Base-by-base conservation (phyloP, 2,888 invertebrate genomes). In the Hemithea aestivaria region DNA sequence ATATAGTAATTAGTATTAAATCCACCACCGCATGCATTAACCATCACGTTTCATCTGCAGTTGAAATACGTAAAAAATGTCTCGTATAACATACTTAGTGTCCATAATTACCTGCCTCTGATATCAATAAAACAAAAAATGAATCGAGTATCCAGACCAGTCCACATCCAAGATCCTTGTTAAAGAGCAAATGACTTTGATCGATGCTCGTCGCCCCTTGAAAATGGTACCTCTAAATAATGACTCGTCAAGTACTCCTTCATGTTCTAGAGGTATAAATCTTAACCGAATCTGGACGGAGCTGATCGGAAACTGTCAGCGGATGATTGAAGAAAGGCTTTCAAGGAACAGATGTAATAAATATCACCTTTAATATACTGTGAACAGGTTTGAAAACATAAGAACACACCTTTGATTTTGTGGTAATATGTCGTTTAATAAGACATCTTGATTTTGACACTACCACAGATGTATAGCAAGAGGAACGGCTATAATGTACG, bases 171-270 rank as follows among this genome's bases (percentile, higher is more conserved):
- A 32, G 35, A 38, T 45, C 32, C 34, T 38, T 40, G 48, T 46
- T 51, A 46, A 44, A 47, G 31, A 51, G 48, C 51, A 53, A 53
- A 52, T 48, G 59, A 61, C 64, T 53, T 61, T 64, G 66, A 66
- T 66, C 56, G 59, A 63, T 63, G 55, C 37, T 42, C 43, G 27
- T 32, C 40, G 45, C 45, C 43, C 47, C 48, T 41, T 51, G 43
- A 58, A 33, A 57, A 61, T 53, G 53, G 48, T 53, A 42, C 48
- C 49, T 52, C 55, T 53, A 52, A 56, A 59, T 53, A 62, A 62
- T 56, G 59, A 50, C 51, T 50, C 35, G 48, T 33, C 48, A 35
- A 50, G 58, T 45, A 58, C 57, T 55, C 51, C 48, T 45, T 45
- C 36, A 39, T 52, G 45, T 35, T 40, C 40, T 22, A 30, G 16